Evolutionary conservation across 2,888 invertebrate genomes (phyloP).

Genomic region (Choreutis nemorana): DNA sequence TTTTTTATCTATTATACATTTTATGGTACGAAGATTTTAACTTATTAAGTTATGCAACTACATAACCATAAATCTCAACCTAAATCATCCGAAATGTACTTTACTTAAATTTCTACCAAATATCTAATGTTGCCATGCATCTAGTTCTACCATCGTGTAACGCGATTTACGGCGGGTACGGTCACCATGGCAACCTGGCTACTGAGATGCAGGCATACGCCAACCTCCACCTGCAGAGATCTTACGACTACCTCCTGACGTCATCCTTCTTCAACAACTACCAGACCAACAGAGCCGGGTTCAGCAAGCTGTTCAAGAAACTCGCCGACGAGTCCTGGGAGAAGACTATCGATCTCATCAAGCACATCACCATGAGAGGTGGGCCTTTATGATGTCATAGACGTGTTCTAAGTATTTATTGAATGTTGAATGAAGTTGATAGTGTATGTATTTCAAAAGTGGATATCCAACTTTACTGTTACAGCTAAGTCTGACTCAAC

Average conservation of each 20-base stretch:
- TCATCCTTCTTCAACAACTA: slow-evolving; percentile 81
- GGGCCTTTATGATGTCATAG: too few relatives aligned
- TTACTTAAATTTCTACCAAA: not conserved
- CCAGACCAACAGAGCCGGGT: slow-evolving; percentile 77
- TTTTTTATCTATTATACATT: too few relatives aligned
- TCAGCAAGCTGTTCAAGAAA: slow-evolving; percentile 75
- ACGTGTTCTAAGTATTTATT: too few relatives aligned
- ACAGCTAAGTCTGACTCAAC: too few relatives aligned
- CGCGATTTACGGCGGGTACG: slow-evolving; percentile 70
- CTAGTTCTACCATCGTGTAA: slow-evolving; percentile 66
- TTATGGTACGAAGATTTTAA: too few relatives aligned
- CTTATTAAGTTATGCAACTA: too few relatives aligned
- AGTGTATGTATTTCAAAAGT: too few relatives aligned
- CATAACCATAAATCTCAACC: too few relatives aligned
- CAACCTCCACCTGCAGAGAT: slow-evolving; percentile 73
- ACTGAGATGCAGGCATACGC: slow-evolving; percentile 59
- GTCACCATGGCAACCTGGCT: slow-evolving; percentile 47
- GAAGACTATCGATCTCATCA: slow-evolving; percentile 77
- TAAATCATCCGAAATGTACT: too few relatives aligned
- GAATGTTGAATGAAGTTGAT: too few relatives aligned
- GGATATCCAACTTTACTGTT: too few relatives aligned
- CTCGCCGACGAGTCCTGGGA: slow-evolving; percentile 80
- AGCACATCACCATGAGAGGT: slow-evolving; percentile 80
- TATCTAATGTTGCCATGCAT: not conserved
- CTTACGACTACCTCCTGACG: slow-evolving; percentile 78